Evolutionary conservation across 2,888 invertebrate genomes (phyloP).

Genomic region (Flexamia atlantica): DNA sequence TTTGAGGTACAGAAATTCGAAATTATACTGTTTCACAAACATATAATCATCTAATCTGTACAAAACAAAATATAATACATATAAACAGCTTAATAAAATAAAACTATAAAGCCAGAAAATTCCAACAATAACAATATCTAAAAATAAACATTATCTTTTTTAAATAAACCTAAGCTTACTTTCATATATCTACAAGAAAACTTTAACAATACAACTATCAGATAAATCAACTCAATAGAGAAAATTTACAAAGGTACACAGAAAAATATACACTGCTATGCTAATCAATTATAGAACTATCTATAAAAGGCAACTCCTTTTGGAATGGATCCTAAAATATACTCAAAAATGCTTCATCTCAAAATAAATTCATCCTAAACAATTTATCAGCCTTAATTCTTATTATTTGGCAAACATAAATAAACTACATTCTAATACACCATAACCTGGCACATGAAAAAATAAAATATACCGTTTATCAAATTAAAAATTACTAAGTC

Average conservation of each 20-base stretch:
- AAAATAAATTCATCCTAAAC: constrained; percentile 4
- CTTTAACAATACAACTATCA: constrained; percentile 27
- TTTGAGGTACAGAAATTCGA: background rate
- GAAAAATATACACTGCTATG: constrained; percentile 8
- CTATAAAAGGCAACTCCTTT: background rate
- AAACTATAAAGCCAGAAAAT: constrained; percentile 35
- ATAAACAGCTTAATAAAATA: constrained; percentile 50
- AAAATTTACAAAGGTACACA: constrained; percentile 39
- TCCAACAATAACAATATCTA: constrained; percentile 31
- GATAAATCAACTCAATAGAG: constrained; percentile 12
- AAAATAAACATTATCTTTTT: background rate
- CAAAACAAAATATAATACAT: constrained; percentile 58
- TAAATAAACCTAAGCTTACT: background rate
- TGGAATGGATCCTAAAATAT: constrained; percentile 35
- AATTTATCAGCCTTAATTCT: constrained; percentile 57
- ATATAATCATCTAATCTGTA: constrained; percentile 47
- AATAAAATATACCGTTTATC: constrained; percentile 4
- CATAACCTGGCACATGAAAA: constrained; percentile 43
- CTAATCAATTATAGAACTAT: background rate
- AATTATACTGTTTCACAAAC: constrained; percentile 27
- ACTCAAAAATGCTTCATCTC: constrained; percentile 15
- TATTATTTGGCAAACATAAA: constrained; percentile 56
- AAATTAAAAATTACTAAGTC: background rate
- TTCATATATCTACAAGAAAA: constrained; percentile 5
- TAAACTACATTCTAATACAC: constrained; percentile 34